Percentiles rank a stretch among this genome's conserved stretches.
Conservation (phyloP, 2,113 vertebrate species). For the Dendrocopos noguchii region DNA sequence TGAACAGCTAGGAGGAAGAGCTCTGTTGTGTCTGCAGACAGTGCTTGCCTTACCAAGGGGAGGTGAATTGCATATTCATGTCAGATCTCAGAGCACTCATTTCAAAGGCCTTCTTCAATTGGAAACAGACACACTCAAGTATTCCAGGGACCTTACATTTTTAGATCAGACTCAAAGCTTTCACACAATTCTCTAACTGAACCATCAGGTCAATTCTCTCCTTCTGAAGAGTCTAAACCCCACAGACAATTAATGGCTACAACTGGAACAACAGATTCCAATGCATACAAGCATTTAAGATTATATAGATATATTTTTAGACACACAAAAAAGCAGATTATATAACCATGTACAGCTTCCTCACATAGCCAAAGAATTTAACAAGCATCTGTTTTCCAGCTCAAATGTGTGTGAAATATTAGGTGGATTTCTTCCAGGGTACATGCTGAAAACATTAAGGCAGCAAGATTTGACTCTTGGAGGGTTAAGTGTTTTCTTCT, state of each 20-base stretch:
- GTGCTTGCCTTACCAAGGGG: background rate
- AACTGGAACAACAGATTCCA: background rate
- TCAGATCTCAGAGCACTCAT: background rate
- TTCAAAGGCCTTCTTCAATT: slow-evolving; percentile 42
- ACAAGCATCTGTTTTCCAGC: slow-evolving; percentile 72
- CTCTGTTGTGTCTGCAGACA: background rate
- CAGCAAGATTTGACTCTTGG: slow-evolving; percentile 26
- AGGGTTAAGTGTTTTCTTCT: slow-evolving; percentile 10
- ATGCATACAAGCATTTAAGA: slow-evolving; percentile 39
- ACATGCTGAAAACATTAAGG: slow-evolving; percentile 69
- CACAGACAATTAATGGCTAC: background rate
- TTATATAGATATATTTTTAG: slow-evolving; percentile 41
- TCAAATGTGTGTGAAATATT: slow-evolving; percentile 69
- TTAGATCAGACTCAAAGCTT: background rate
- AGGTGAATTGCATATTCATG: slow-evolving; percentile 13
- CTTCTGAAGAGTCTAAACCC: slow-evolving; percentile 15
- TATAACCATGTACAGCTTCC: slow-evolving; percentile 58
- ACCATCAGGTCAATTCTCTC: background rate
- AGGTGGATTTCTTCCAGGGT: slow-evolving; percentile 64
- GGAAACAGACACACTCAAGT: slow-evolving; percentile 31
- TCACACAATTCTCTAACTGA: background rate
- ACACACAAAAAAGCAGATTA: slow-evolving; percentile 42
- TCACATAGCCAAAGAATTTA: slow-evolving; percentile 69
- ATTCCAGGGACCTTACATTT: slow-evolving; percentile 19
- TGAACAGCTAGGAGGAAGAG: background rate